These are phyloP conservation scores for Struthidea cinerea DNA, from an alignment of 2,113 vertebrate species.

Conservation along the genomic window DNA sequence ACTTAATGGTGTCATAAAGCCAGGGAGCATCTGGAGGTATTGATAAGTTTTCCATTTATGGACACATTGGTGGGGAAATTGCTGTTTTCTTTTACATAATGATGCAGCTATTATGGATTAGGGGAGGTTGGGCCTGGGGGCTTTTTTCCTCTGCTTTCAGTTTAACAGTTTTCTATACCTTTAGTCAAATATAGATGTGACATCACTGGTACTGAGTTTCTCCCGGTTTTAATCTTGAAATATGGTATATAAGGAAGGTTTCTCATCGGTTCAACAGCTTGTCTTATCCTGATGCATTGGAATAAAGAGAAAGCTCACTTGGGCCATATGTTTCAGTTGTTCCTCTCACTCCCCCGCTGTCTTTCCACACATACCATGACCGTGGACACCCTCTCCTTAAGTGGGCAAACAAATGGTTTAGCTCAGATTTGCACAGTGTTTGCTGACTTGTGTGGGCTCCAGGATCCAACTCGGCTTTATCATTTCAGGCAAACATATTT, in stretches of 20 bases:
- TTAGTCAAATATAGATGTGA: neutral
- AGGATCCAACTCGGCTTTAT: slow-evolving; percentile 22
- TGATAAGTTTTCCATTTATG: slow-evolving; percentile 39
- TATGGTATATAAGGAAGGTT: slow-evolving; percentile 21
- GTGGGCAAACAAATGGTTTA: slow-evolving; percentile 65
- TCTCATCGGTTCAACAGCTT: slow-evolving; percentile 55
- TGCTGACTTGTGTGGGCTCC: slow-evolving; percentile 56
- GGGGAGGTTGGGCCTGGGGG: neutral
- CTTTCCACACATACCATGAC: slow-evolving; percentile 57
- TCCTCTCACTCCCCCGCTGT: slow-evolving; percentile 64
- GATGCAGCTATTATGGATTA: neutral
- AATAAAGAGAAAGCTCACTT: slow-evolving; percentile 51
- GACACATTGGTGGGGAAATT: neutral
- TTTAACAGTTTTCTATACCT: neutral
- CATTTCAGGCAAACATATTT: slow-evolving; percentile 35
- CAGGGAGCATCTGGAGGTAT: slow-evolving; percentile 30
- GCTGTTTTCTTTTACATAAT: neutral
- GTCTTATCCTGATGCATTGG: slow-evolving; percentile 49
- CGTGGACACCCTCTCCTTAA: slow-evolving; percentile 55
- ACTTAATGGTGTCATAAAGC: slow-evolving; percentile 25
- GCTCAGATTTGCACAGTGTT: slow-evolving; percentile 31
- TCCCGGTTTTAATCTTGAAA: slow-evolving; percentile 34
- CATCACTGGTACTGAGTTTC: neutral
- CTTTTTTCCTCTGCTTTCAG: neutral
- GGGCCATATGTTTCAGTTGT: slow-evolving; percentile 62